Conservation (phyloP, 2,113 vertebrate genomes). For the Picathartes gymnocephalus region DNA sequence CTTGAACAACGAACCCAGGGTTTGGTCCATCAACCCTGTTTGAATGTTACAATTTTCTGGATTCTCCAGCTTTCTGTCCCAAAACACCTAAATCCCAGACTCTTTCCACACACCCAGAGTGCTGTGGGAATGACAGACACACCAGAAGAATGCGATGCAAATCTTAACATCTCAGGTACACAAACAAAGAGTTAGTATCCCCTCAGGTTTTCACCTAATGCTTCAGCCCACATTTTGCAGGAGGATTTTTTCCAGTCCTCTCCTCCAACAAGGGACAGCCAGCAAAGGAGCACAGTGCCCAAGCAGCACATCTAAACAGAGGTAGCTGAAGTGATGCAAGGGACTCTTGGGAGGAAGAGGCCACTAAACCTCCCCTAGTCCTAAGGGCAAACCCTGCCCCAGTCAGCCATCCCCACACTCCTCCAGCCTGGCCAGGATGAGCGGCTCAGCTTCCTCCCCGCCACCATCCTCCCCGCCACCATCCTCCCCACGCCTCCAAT, state of each 20-base stretch:
- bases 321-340: neutral
- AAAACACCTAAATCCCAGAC: neutral
- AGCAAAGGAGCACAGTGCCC: neutral
- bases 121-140: neutral
- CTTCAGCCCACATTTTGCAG: neutral
- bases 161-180: neutral
- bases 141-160: neutral
- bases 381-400: neutral
- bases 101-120: neutral
- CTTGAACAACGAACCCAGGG: neutral
- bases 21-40: neutral
- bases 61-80: neutral
- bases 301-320: neutral
- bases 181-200: accelerated
- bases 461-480: constrained; percentile 14
- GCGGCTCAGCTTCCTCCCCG: neutral
- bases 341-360: neutral
- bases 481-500: constrained; percentile 36
- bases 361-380: neutral
- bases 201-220: neutral
- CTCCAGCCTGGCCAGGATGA: neutral
- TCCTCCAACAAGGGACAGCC: neutral
- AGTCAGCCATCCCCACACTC: neutral
- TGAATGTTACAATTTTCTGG: neutral
- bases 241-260: neutral